phyloP scores from a whole-genome alignment of 2,888 invertebrate genomes.

The Megastigmus dorsalis region DNA sequence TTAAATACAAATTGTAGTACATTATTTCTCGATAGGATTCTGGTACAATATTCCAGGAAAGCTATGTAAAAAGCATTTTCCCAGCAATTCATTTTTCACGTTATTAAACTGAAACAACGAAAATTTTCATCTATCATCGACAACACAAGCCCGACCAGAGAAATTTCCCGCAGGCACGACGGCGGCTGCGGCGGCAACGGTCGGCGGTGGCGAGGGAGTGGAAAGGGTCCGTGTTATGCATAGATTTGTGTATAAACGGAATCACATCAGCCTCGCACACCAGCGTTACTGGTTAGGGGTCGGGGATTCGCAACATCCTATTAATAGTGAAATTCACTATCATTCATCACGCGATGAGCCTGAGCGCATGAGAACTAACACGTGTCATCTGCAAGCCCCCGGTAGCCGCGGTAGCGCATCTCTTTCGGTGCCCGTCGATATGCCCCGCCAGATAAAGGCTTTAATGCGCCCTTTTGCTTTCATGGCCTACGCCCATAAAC shows the following conservation, averaged over 20 bases:
- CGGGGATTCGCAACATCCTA: conserved; percentile 50
- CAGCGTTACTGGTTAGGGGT: conserved; percentile 5
- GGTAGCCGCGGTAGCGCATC: no score
- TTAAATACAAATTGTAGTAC: no score
- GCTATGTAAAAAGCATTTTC: no score
- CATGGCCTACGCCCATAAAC: conserved; percentile 47
- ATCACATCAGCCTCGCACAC: neutral
- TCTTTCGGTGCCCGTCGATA: neutral
- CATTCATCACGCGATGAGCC: conserved; percentile 52
- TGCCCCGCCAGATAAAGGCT: conserved; percentile 35
- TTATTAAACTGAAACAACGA: no score
- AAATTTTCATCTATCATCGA: no score
- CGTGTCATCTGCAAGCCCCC: conserved; percentile 51
- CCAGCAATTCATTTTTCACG: no score
- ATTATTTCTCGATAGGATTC: no score
- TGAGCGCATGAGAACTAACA: conserved; percentile 47
- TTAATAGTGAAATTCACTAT: conserved; percentile 55
- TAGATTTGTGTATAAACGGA: conserved; percentile 38
- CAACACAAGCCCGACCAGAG: no score
- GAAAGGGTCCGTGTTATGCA: conserved; percentile 35
- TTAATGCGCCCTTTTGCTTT: conserved; percentile 38
- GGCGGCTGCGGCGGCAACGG: neutral
- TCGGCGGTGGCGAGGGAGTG: neutral
- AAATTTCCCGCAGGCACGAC: neutral
- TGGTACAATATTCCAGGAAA: no score